Evolutionary conservation across 2,888 invertebrate species (phyloP).

Genomic region (Dasypolia templi): DNA sequence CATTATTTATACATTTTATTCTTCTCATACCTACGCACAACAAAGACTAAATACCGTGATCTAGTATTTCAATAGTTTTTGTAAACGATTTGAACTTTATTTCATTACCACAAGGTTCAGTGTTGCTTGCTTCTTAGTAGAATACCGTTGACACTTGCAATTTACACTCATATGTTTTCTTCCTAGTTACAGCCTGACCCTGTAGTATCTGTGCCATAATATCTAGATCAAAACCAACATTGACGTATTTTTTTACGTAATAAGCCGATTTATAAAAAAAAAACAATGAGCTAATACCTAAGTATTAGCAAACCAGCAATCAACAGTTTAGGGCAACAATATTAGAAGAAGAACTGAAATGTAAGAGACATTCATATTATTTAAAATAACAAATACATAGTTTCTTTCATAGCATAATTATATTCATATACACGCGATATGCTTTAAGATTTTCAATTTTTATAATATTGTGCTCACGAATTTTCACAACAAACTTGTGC

Average conservation of each 20-base stretch:
- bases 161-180: slow-evolving; percentile 42
- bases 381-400: slow-evolving; percentile 34
- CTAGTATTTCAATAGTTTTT: slow-evolving; percentile 18
- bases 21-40: slow-evolving; percentile 11
- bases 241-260: not conserved
- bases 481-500: slow-evolving; percentile 63
- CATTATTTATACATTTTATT: slow-evolving; percentile 54
- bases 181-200: slow-evolving; percentile 30
- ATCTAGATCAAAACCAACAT: slow-evolving; percentile 7
- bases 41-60: slow-evolving; percentile 30
- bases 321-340: not conserved
- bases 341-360: slow-evolving; percentile 6
- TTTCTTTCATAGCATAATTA: slow-evolving; percentile 62
- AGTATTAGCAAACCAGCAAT: not conserved
- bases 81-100: slow-evolving; percentile 19
- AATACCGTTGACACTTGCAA: slow-evolving; percentile 46
- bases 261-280: not conserved
- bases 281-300: too few species aligned
- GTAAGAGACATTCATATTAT: slow-evolving; percentile 5
- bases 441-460: slow-evolving; percentile 63
- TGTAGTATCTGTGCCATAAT: slow-evolving; percentile 13
- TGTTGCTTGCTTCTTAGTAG: slow-evolving; percentile 15
- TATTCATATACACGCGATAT: slow-evolving; percentile 69
- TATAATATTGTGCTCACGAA: slow-evolving; percentile 64
- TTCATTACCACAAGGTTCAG: not conserved